phyloP scores from a whole-genome alignment of 2,797 vertebrate species.

The Odontamblyopus rebecca region DNA sequence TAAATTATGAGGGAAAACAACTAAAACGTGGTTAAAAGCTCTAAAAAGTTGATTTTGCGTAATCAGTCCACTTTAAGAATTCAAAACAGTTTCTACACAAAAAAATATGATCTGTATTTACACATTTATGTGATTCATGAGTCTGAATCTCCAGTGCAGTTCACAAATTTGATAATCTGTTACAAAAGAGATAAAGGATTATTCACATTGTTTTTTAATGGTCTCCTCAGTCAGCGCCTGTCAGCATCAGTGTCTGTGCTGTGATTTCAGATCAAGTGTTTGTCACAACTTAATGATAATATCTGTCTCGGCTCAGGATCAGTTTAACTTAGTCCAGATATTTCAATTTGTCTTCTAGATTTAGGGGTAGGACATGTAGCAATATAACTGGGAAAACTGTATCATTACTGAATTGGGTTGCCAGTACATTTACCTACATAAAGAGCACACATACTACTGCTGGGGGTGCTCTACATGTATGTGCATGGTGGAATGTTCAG shows the following conservation, averaged over 20 bases:
- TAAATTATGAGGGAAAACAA: no score
- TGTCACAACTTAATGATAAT: neutral
- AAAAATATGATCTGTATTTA: neutral
- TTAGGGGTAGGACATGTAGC: no score
- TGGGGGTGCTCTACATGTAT: no score
- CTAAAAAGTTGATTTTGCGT: no score
- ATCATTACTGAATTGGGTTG: no score
- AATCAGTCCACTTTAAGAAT: neutral
- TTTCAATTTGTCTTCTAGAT: no score
- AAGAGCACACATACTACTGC: no score
- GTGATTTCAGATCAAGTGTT: conserved; percentile 13
- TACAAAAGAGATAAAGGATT: conserved; percentile 13
- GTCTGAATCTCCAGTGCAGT: neutral
- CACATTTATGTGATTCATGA: neutral
- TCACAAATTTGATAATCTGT: conserved; percentile 22
- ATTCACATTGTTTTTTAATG: conserved; percentile 13
- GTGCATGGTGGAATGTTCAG: no score
- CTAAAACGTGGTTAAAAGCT: no score
- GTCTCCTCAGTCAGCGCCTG: conserved; percentile 19
- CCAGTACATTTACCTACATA: no score
- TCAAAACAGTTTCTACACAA: neutral
- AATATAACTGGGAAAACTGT: no score
- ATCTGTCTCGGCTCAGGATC: neutral
- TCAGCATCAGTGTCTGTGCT: neutral
- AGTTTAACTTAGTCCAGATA: no score